phyloP scores from a whole-genome alignment of 2,113 vertebrate genomes.

The Enhydra lutris region DNA sequence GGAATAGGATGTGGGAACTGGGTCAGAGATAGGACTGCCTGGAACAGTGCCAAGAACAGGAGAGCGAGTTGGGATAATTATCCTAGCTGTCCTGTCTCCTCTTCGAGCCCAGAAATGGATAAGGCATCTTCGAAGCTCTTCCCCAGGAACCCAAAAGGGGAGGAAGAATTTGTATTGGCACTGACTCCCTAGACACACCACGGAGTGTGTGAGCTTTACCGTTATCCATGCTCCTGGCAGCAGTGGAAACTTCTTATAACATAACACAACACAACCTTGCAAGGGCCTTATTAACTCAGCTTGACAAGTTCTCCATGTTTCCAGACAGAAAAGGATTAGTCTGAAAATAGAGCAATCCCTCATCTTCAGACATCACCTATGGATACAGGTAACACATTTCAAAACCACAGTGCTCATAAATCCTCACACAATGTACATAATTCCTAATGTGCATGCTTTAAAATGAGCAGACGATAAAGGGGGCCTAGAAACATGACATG shows the following conservation, averaged over 20 bases:
- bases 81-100: background rate
- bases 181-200: background rate
- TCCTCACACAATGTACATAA: background rate
- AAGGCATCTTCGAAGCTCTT: background rate
- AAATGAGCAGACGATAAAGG: background rate
- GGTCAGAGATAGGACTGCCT: background rate
- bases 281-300: constrained; percentile 2
- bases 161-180: background rate
- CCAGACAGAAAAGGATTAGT: background rate
- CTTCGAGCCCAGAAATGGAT: background rate
- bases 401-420: background rate
- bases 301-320: background rate
- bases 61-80: background rate
- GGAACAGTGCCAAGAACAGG: background rate
- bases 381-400: background rate
- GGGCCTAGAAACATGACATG: background rate
- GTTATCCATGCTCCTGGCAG: background rate
- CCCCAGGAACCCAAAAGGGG: background rate
- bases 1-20: background rate
- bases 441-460: background rate
- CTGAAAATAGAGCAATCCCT: constrained; percentile 17
- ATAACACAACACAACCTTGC: background rate
- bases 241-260: background rate
- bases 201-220: background rate
- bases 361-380: background rate